These are phyloP conservation scores for Metridium senile DNA, from an alignment of 92 coral and sea anemone genomes.

Conservation along the genomic window DNA sequence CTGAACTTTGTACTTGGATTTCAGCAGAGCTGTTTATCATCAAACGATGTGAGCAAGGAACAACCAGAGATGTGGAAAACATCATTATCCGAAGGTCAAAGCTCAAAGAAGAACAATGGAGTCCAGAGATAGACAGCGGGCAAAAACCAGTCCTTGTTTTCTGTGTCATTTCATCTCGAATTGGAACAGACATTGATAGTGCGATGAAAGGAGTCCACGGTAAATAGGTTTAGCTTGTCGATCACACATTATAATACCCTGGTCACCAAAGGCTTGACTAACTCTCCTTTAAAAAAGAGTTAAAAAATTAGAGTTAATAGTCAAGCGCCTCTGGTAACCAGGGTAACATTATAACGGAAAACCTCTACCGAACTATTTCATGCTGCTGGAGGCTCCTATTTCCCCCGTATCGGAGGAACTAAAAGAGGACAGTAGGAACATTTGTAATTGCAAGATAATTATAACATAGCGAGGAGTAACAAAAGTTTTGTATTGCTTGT, in stretches of 20 bases:
- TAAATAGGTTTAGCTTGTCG: background rate
- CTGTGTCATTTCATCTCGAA: slow-evolving; percentile 12
- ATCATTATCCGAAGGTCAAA: background rate
- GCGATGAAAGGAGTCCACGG: slow-evolving; percentile 14
- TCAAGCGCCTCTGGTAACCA: no score
- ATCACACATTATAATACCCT: no score
- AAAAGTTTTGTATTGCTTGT: no score
- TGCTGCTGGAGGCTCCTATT: no score
- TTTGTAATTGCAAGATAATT: no score
- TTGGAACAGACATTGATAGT: slow-evolving; percentile 18
- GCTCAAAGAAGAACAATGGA: slow-evolving; percentile 2
- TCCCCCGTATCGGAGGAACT: no score
- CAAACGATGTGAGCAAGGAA: slow-evolving; percentile 19
- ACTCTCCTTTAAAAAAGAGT: no score
- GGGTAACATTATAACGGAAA: background rate
- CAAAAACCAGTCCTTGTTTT: slow-evolving; percentile 10
- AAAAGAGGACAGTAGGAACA: no score
- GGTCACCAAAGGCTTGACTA: no score
- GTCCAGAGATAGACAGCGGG: background rate
- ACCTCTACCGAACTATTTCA: no score
- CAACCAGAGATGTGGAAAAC: background rate
- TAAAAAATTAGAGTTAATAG: no score
- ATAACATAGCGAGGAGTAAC: no score
- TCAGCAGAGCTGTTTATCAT: background rate
- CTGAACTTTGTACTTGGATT: background rate